Evolutionary conservation across 2,888 invertebrate species (phyloP).

Genomic region (Alviniconcha strummeri): DNA sequence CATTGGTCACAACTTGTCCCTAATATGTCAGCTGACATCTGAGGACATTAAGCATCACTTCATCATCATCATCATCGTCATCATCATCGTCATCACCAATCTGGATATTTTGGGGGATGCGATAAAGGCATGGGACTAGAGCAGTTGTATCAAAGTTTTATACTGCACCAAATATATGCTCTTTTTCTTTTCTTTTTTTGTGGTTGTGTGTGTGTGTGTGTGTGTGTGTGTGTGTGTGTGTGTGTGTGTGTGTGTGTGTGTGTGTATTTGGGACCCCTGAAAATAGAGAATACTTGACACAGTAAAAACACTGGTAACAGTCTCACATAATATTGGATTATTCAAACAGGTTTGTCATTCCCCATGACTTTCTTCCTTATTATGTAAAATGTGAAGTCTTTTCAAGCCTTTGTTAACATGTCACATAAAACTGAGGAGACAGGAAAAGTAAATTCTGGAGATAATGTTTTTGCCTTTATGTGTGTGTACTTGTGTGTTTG

Average conservation of each 20-base stretch:
- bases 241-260: neutral
- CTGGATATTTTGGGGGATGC: too few species aligned
- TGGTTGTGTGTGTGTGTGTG: slow-evolving; percentile 6
- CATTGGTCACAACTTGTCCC: too few species aligned
- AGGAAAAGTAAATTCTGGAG: too few species aligned
- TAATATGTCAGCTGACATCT: too few species aligned
- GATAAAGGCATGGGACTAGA: too few species aligned
- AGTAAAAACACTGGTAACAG: too few species aligned
- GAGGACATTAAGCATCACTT: too few species aligned
- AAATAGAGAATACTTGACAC: too few species aligned
- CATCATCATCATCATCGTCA: neutral
- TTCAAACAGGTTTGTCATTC: neutral
- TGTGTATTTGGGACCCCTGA: neutral
- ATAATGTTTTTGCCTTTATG: neutral
- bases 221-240: neutral
- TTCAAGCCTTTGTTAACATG: too few species aligned
- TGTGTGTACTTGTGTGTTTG: neutral
- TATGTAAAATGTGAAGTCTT: neutral
- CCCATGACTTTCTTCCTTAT: neutral
- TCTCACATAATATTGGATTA: neutral
- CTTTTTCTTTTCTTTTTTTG: neutral
- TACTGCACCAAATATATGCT: neutral
- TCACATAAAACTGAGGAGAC: too few species aligned
- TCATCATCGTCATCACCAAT: neutral
- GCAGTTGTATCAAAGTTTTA: neutral